Conservation (phyloP, 2,888 invertebrate genomes). For the Blomia tropicalis region DNA sequence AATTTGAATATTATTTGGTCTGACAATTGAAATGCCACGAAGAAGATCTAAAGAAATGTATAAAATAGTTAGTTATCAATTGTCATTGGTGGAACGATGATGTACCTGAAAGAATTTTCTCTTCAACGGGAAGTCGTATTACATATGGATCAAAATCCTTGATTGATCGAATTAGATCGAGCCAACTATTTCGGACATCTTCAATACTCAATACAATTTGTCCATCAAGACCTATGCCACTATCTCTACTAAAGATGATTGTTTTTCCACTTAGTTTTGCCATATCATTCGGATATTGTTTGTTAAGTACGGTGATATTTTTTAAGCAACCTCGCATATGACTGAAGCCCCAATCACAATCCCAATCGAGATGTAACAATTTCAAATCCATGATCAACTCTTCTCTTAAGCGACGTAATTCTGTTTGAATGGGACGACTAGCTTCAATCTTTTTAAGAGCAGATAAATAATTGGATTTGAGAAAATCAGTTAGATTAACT, state of each 20-base stretch:
- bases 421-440: conserved; percentile 51
- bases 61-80: neutral
- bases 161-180: conserved; percentile 50
- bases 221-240: conserved; percentile 77
- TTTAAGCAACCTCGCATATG: conserved; percentile 78
- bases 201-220: conserved; percentile 76
- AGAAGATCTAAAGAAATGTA: conserved; percentile 35
- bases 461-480: conserved; percentile 50
- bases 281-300: conserved; percentile 57
- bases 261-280: conserved; percentile 44
- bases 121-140: conserved; percentile 3
- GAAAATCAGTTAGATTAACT: conserved; percentile 41
- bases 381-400: conserved; percentile 45
- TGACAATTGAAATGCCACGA: conserved; percentile 58
- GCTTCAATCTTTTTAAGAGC: conserved; percentile 52
- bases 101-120: conserved; percentile 19
- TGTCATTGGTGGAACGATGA: neutral
- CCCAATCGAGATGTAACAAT: conserved; percentile 44
- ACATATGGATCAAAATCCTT: conserved; percentile 1
- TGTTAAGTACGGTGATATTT: conserved; percentile 56
- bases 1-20: conserved; percentile 59
- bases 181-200: conserved; percentile 82
- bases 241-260: conserved; percentile 70
- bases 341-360: conserved; percentile 40
- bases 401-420: conserved; percentile 51